Base-by-base conservation (phyloP, 2,113 vertebrate genomes). In the Protobothrops flavoviridis region DNA sequence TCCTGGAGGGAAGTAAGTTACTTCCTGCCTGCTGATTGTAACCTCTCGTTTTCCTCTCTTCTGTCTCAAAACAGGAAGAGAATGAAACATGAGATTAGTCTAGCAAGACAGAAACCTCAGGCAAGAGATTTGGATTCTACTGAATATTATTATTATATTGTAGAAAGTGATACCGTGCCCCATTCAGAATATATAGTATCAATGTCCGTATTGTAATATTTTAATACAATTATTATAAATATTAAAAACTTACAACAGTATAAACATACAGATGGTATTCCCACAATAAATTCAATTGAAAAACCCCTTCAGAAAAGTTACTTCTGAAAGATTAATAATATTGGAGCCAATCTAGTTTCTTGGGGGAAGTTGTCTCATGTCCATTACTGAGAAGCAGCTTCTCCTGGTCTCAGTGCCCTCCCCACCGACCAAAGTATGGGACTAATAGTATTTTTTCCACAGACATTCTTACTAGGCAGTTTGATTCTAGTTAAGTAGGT, bases 11-110 rank as follows among this genome's bases (percentile, higher is more conserved):
- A 92, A 69, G 59, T 69, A 43, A 69, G 33, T 15, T 88, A 29
- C 23, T 92, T 92, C 91, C 91, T 92, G 91, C n/a, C 20, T 88
- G 59, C 12, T 53, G n/a, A 69, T 39, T 88, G 57, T 87, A 88
- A 12, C 86, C 23, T 9, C 20, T 64, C 45, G 3, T 61, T 92
- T 64, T 92, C 39, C 33, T 64, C 29, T 56, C 12, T 0, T 56
- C 57, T 26, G 53, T 91, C 13, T 88, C 21, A 88, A 69, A 88
- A 87, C 55, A 87, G 85, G n/a, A 88, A 74, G 88, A 92, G 12
- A 64, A 88, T 88, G 3, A 88, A 50, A 33, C n/a, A 88, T 92
- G 33, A 53, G 26, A 45, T 87, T 92, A 24, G 52, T 3, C 4
- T 64, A 88, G 91, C 26, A 92, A 53, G 59, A 5, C 11, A 88